Evolutionary conservation across 2,888 invertebrate genomes (phyloP), one percentile per base, ranked within the genome.

Genomic region (Xestia c-nigrum): DNA sequence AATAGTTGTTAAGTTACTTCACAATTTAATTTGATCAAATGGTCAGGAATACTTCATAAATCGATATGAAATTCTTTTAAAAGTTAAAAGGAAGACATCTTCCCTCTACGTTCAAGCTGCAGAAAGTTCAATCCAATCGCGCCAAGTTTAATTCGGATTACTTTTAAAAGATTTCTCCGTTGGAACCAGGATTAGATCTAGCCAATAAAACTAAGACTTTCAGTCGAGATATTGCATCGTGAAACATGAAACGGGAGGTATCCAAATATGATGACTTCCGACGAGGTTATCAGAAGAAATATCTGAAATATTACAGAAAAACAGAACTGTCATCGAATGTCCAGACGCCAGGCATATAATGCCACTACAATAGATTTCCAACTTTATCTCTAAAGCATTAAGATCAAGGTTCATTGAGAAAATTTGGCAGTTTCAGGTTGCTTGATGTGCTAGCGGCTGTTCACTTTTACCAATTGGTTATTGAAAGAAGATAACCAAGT

Each of bases 101-200:
- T 59, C 50, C 7, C 70, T 19, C 57, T 50, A 40, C 75, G 40
- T 14, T 74, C 46, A 38, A 59, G 50, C 61, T 75, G 61, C 21
- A 31, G 40, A 81, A 61, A 78, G 75, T 81, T 78, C 66, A 75
- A 81, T 81, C 81, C 65, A 68, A 78, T 83, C 69, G 52, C 21
- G 47, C 40, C 52, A 81, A 84, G 47, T 78, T 78, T 78, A 78
- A 78, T 78, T 84, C 38, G 64, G 68, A 72, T 84, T 69, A 65
- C 59, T 72, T 81, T 84, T 69, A 64, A 12, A 78, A 83, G 79
- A 78, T 78, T 83, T 64, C 65, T 63, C 38, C 43, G 38, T 9
- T 78, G 71, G 38, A 40, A 57, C 71, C 21, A 21, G 78, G 78
- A 67, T 80, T 80, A 78, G 67, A 16, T 52, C 55, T 47, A 64